phyloP scores from a whole-genome alignment of 1,140 invertebrate species.

The Eufriesea mexicana region DNA sequence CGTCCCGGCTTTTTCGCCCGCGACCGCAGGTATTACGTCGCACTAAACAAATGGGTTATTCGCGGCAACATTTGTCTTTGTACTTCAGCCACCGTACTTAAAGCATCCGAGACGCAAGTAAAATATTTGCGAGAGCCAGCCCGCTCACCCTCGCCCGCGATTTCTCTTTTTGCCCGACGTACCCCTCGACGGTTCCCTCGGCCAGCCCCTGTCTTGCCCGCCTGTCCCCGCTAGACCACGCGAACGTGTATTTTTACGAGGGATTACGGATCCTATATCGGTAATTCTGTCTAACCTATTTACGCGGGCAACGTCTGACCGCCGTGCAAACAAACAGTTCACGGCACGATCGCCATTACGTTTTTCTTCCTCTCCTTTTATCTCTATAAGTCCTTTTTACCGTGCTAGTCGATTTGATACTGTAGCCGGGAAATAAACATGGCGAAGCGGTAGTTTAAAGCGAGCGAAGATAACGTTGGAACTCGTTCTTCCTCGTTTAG shows the following conservation, averaged over 20 bases:
- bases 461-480: neutral
- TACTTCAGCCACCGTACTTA: slow-evolving; percentile 64
- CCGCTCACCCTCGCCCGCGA: slow-evolving; percentile 17
- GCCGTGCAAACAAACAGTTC: slow-evolving; percentile 48
- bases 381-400: neutral
- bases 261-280: slow-evolving; percentile 69
- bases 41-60: slow-evolving; percentile 62
- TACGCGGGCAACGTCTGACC: slow-evolving; percentile 47
- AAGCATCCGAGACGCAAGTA: slow-evolving; percentile 67
- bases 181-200: neutral
- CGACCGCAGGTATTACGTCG: slow-evolving; percentile 32
- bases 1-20: slow-evolving; percentile 25
- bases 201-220: slow-evolving; percentile 45
- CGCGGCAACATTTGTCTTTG: slow-evolving; percentile 63
- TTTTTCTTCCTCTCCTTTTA: neutral
- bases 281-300: slow-evolving; percentile 73
- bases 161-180: neutral
- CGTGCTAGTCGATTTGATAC: too few relatives aligned
- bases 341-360: slow-evolving; percentile 3
- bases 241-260: slow-evolving; percentile 72
- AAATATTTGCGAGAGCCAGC: slow-evolving; percentile 70
- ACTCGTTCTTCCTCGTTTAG: neutral
- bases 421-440: too few relatives aligned
- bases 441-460: too few relatives aligned
- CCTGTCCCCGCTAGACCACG: slow-evolving; percentile 64